A percentile compares a stretch with the other conserved stretches of the same genome.
These are phyloP conservation scores for Dasypus novemcinctus DNA, from an alignment of 2,113 vertebrate genomes.

Conservation along the genomic window DNA sequence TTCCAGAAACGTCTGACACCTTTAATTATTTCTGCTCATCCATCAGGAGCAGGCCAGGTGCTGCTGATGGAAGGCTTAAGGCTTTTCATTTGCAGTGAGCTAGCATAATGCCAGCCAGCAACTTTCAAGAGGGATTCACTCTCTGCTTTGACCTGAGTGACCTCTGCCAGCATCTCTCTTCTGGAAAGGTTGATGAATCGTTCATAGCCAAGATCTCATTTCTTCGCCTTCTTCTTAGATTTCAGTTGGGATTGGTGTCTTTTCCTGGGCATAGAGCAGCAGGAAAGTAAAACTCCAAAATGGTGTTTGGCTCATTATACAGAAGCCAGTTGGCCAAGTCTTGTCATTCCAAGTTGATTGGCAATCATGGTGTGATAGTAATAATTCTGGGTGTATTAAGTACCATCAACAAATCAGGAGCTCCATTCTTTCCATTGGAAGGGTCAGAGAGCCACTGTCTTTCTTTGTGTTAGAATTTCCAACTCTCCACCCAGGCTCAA, in stretches of 20 bases:
- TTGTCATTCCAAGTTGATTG: background rate
- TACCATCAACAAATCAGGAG: background rate
- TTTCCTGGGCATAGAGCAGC: background rate
- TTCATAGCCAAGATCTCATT: slow-evolving; percentile 6
- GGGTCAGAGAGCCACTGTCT: background rate
- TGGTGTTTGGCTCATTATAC: background rate
- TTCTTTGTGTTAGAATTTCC: background rate
- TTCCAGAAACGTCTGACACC: slow-evolving; percentile 46
- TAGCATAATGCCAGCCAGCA: background rate
- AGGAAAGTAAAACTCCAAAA: slow-evolving; percentile 28
- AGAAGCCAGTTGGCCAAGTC: background rate
- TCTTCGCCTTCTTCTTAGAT: slow-evolving; percentile 40
- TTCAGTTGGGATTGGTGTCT: slow-evolving; percentile 29
- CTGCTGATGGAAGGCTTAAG: slow-evolving; percentile 30
- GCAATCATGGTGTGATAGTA: background rate
- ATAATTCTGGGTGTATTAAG: background rate
- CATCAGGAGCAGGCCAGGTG: slow-evolving; percentile 31
- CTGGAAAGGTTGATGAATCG: background rate
- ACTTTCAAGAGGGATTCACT: background rate
- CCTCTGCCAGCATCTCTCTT: slow-evolving; percentile 18
- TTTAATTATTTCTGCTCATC: slow-evolving; percentile 52
- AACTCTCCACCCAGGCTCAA: background rate
- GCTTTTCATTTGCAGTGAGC: background rate
- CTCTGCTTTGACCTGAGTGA: background rate
- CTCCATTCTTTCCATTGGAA: background rate